Evolutionary conservation across 2,888 invertebrate genomes (phyloP).

Genomic region (Pristionchus entomophagus): DNA sequence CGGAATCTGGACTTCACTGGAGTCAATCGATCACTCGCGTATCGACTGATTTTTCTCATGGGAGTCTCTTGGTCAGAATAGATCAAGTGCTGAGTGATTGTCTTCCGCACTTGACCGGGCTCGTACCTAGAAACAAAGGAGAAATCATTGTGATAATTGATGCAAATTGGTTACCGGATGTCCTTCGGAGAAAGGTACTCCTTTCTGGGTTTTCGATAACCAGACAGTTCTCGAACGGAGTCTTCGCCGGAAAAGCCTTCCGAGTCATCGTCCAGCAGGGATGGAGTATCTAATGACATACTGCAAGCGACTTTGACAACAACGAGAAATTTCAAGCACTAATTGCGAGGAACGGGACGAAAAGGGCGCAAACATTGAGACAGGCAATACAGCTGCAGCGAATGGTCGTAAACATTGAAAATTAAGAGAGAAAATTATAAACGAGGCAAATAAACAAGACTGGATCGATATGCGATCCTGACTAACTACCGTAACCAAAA

Average conservation of each 20-base stretch:
- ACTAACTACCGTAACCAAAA: neutral
- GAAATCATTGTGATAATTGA: neutral
- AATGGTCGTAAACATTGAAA: neutral
- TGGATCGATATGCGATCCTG: neutral
- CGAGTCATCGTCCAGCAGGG: slow-evolving; percentile 2
- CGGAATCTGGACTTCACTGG: neutral
- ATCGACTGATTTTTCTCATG: slow-evolving; percentile 10
- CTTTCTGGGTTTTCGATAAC: neutral
- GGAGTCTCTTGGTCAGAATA: neutral
- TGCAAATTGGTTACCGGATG: neutral
- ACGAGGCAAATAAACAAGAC: neutral
- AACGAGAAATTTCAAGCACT: neutral
- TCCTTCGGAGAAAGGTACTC: neutral
- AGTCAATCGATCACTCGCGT: slow-evolving; percentile 13
- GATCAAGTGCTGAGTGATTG: neutral
- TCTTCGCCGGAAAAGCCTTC: slow-evolving; percentile 18
- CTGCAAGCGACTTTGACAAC: neutral
- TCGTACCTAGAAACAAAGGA: neutral
- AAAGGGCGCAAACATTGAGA: no score
- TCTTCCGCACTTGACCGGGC: slow-evolving; percentile 30
- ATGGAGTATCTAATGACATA: neutral
- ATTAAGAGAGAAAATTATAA: neutral
- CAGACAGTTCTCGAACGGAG: neutral
- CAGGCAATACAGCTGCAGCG: no score
- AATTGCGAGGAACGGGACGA: neutral